Base-by-base conservation (phyloP, 2,888 invertebrate genomes). In the Thysanoteuthis rhombus region DNA sequence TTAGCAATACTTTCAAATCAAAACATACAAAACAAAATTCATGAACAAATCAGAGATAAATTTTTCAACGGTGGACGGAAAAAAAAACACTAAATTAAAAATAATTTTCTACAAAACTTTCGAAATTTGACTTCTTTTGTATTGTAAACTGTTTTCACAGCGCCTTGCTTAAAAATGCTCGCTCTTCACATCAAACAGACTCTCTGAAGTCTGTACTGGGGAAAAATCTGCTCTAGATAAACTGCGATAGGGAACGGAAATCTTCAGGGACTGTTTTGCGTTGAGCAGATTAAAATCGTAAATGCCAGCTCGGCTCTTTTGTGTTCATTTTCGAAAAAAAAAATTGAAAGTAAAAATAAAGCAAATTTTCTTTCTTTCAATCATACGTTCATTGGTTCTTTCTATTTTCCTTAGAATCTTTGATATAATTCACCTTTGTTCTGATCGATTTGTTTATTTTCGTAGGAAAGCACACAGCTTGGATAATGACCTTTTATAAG, bases 191-290 rank as follows among this genome's bases (percentile, higher is more conserved):
- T 75, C 75, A 75, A 75, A 75, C 75, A 75, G 75, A 75, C 75
- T 75, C n/a, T 75, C n/a, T 75, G n/a, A 75, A 75, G 75, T 75
- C 75, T 75, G 75, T 75, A 75, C n/a, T 75, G 75, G 75, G 75
- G n/a, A 32, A 75, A 75, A n/a, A 75, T 75, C 10, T 36, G 75
- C 8, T 75, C 75, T n/a, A 75, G 75, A 75, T 75, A 75, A 75
- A 75, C 75, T 36, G n/a, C 75, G 75, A 75, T 75, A 75, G 75
- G 75, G 75, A 75, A 75, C 16, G 12, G n/a, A 75, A 75, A 75
- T 75, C 75, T 75, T 36, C 16, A n/a, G 75, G n/a, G 75, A 75
- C n/a, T 75, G 1, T 75, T n/a, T n/a, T 36, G 75, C 36, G 75
- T 75, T n/a, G n/a, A n/a, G 36, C n/a, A n/a, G 75, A n/a, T 75